Conservation (phyloP, 2,888 invertebrate species). For the Stegophylla sp. region DNA sequence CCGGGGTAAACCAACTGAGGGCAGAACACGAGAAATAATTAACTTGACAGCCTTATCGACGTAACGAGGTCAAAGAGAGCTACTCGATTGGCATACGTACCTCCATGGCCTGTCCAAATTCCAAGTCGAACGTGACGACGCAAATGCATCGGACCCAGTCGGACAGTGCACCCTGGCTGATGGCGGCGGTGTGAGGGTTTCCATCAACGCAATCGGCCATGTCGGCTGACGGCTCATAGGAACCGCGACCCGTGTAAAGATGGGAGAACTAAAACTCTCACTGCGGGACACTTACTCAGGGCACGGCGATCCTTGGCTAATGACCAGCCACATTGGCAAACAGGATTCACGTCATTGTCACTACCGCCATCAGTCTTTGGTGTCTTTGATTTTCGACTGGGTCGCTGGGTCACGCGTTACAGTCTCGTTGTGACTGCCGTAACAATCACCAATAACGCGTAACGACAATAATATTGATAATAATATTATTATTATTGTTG, state of each 20-base stretch:
- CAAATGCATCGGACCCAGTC: conserved; percentile 98
- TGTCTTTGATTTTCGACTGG: too few relatives aligned
- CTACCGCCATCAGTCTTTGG: too few relatives aligned
- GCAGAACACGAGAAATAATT: conserved; percentile 24
- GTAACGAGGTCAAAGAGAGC: background rate
- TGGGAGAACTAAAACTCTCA: too few relatives aligned
- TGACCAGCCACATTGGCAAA: too few relatives aligned
- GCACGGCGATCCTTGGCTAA: too few relatives aligned
- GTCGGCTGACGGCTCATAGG: background rate
- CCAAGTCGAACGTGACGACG: conserved; percentile 97
- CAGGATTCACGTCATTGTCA: too few relatives aligned
- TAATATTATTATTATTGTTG: too few relatives aligned
- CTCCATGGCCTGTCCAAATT: conserved; percentile 98
- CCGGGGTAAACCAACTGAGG: conserved; percentile 81
- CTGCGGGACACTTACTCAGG: too few relatives aligned
- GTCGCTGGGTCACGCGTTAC: too few relatives aligned
- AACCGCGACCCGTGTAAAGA: background rate
- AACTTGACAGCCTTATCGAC: background rate
- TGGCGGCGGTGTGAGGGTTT: background rate
- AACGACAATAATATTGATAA: too few relatives aligned
- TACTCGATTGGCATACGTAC: conserved; percentile 65
- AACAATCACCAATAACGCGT: too few relatives aligned
- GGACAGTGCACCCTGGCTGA: background rate
- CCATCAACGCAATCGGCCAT: conserved; percentile 22
- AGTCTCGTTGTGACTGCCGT: too few relatives aligned